Conservation (phyloP, 2,113 vertebrate species). For the Myrmecophaga tridactyla region DNA sequence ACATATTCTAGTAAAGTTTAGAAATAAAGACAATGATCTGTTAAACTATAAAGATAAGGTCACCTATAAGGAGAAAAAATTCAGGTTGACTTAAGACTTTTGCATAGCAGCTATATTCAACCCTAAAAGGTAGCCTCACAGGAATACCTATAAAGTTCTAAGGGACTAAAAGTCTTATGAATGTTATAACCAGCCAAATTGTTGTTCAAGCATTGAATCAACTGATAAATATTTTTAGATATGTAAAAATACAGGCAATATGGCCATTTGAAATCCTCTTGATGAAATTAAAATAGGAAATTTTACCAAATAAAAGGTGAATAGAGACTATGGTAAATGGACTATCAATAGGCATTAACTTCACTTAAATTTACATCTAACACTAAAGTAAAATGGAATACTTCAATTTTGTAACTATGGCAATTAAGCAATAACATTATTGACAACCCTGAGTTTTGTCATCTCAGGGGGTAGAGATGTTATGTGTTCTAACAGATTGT, state of each 20-base stretch:
- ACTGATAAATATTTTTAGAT: constrained; percentile 36
- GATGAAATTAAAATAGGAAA: constrained; percentile 12
- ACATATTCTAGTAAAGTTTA: neutral
- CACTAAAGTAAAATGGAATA: neutral
- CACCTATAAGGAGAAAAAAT: neutral
- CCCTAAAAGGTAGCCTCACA: neutral
- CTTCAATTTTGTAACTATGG: neutral
- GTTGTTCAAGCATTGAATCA: neutral
- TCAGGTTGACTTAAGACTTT: neutral
- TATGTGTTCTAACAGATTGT: neutral
- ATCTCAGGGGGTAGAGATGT: neutral
- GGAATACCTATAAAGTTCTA: neutral
- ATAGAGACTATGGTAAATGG: neutral
- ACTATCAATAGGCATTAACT: neutral
- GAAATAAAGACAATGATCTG: neutral
- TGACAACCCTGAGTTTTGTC: too few species aligned
- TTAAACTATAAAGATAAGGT: neutral
- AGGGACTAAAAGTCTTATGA: neutral
- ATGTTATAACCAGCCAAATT: constrained; percentile 8
- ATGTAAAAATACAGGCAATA: neutral
- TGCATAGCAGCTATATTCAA: neutral
- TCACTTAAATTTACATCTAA: neutral
- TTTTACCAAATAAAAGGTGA: constrained; percentile 42
- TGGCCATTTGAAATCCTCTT: neutral
- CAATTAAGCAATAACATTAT: neutral